Conservation (phyloP, 2,113 vertebrate genomes). For the Arothron firmamentum region DNA sequence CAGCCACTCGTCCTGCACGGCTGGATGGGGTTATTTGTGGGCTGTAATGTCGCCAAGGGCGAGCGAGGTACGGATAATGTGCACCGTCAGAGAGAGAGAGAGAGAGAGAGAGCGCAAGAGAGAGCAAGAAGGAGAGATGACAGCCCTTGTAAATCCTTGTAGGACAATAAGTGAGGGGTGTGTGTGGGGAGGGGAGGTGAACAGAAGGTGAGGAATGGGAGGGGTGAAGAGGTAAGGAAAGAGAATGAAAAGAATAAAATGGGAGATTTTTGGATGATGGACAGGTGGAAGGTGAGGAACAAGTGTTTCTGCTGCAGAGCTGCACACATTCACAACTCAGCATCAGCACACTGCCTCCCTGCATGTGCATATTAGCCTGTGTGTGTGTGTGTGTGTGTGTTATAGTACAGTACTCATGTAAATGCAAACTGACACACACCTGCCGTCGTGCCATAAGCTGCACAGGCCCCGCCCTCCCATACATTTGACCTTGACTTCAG, state of each 20-base stretch:
- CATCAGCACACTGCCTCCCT: slow-evolving; percentile 38
- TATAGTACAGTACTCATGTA: background rate
- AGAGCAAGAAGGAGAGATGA: slow-evolving; percentile 30
- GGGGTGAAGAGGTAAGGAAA: background rate
- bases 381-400: slow-evolving; percentile 19
- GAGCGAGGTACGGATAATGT: slow-evolving; percentile 10
- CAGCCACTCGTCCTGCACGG: slow-evolving; percentile 26
- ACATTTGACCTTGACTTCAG: slow-evolving; percentile 57
- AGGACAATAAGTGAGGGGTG: slow-evolving; percentile 1
- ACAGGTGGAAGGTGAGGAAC: background rate
- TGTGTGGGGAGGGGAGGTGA: background rate
- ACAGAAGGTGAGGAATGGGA: slow-evolving; percentile 1
- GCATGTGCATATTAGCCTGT: background rate
- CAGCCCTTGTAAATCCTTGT: slow-evolving; percentile 44
- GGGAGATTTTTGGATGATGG: background rate
- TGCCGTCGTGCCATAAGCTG: slow-evolving; percentile 21
- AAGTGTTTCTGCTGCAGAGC: slow-evolving; percentile 40
- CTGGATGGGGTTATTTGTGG: slow-evolving; percentile 45
- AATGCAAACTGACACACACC: slow-evolving; percentile 27
- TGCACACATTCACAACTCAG: slow-evolving; percentile 17
- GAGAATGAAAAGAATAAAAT: background rate
- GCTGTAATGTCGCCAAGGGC: slow-evolving; percentile 43
- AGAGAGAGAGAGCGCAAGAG: slow-evolving; percentile 1
- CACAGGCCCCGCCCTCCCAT: slow-evolving; percentile 8
- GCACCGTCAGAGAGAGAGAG: slow-evolving; percentile 9